These are phyloP conservation scores for Cromileptes altivelis DNA, from an alignment of 2,113 vertebrate genomes.

Conservation along the genomic window DNA sequence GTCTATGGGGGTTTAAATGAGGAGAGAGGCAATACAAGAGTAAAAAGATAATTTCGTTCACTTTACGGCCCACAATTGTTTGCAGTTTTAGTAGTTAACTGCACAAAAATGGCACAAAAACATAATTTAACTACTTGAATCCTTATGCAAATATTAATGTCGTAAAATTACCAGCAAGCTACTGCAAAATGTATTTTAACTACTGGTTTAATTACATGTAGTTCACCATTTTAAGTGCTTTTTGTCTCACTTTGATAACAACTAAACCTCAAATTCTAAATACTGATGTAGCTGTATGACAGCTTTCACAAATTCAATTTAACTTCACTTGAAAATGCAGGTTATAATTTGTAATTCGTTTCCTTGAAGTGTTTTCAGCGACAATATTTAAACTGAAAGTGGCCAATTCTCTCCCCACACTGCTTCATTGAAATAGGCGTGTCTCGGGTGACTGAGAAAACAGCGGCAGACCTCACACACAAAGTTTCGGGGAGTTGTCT, in stretches of 20 bases:
- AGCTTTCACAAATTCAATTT: not conserved
- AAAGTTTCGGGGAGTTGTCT: conserved; percentile 79
- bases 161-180: too few species aligned
- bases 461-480: conserved; percentile 67
- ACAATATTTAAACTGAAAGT: conserved; percentile 57
- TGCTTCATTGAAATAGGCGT: conserved; percentile 62
- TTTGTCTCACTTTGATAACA: conserved; percentile 1
- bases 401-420: conserved; percentile 50
- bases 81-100: too few species aligned
- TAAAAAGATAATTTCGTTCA: too few species aligned
- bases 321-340: not conserved
- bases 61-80: too few species aligned
- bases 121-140: too few species aligned
- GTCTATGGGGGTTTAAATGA: too few species aligned
- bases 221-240: too few species aligned
- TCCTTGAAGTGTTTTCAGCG: not conserved
- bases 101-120: too few species aligned
- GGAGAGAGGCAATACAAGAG: too few species aligned
- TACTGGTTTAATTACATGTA: too few species aligned
- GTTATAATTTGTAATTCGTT: not conserved
- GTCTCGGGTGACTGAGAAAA: conserved; percentile 66
- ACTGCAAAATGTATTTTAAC: too few species aligned
- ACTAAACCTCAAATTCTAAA: not conserved
- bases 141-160: too few species aligned
- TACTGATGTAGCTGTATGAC: not conserved